Conservation (phyloP, 2,888 invertebrate genomes). For the Hoplodrina ambigua region DNA sequence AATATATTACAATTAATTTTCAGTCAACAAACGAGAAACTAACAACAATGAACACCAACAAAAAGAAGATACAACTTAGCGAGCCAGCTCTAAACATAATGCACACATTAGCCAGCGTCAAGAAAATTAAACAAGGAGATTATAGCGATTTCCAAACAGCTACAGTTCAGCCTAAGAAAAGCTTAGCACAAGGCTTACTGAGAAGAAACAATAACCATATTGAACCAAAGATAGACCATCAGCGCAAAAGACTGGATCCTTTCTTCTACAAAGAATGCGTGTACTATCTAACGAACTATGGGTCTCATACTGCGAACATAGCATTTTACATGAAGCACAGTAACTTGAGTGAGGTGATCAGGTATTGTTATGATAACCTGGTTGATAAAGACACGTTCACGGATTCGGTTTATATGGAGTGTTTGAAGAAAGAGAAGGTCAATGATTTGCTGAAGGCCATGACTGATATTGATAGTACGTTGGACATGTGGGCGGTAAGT, state of each 20-base stretch:
- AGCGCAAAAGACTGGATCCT: constrained; percentile 85
- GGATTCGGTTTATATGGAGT: constrained; percentile 93
- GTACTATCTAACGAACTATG: constrained; percentile 95
- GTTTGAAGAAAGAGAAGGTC: constrained; percentile 92
- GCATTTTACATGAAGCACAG: constrained; percentile 94
- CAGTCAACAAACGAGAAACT: constrained; percentile 86
- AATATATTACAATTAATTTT: constrained; percentile 41
- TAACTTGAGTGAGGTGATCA: constrained; percentile 92
- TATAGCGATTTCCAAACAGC: constrained; percentile 89
- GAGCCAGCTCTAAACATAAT: constrained; percentile 91
- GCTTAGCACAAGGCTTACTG: constrained; percentile 85
- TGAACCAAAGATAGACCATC: constrained; percentile 80
- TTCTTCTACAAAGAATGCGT: constrained; percentile 94
- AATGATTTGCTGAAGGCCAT: constrained; percentile 91
- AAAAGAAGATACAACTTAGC: constrained; percentile 85
- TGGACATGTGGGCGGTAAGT: constrained; percentile 92
- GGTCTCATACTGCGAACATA: constrained; percentile 93
- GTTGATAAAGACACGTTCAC: constrained; percentile 93
- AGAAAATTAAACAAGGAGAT: constrained; percentile 89
- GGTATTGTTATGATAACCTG: constrained; percentile 92
- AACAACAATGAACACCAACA: constrained; percentile 82
- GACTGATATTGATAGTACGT: constrained; percentile 91
- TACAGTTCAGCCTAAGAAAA: constrained; percentile 78
- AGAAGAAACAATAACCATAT: constrained; percentile 78
- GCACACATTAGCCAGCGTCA: constrained; percentile 90